These are phyloP conservation scores for Nephrotoma flavescens DNA, from an alignment of 2,888 invertebrate species.

Conservation along the genomic window DNA sequence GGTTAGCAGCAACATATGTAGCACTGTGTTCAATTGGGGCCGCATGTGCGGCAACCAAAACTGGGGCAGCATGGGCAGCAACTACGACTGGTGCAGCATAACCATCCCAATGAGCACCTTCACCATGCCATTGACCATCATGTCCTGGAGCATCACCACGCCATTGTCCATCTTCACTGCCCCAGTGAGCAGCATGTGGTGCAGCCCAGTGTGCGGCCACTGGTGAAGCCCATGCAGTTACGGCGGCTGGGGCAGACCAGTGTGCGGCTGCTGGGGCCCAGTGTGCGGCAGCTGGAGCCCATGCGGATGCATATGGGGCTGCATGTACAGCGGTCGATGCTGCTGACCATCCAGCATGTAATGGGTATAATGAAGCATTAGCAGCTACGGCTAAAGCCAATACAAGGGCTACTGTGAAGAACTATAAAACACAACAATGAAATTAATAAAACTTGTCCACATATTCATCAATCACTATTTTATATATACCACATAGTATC, in stretches of 20 bases:
- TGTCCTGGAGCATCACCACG: not conserved
- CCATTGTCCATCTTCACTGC: conserved; percentile 9
- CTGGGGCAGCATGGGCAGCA: conserved; percentile 24
- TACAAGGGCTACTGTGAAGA: conserved; percentile 27
- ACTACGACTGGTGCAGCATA: conserved; percentile 24
- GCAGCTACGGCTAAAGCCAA: conserved; percentile 27
- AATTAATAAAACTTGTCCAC: conserved; percentile 1
- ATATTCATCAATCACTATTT: not conserved
- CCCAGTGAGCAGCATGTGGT: conserved; percentile 13
- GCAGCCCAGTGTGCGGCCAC: conserved; percentile 13
- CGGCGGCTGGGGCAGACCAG: conserved; percentile 6
- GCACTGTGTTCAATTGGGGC: conserved; percentile 27
- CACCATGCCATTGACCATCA: not conserved
- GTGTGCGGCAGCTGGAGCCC: not conserved
- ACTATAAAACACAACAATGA: conserved; percentile 15
- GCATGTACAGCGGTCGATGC: not conserved
- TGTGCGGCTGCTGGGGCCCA: conserved; percentile 12
- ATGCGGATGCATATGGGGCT: not conserved
- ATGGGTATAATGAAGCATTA: conserved; percentile 25
- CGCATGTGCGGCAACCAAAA: conserved; percentile 31
- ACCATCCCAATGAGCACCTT: not conserved
- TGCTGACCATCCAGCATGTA: conserved; percentile 5
- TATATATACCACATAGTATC: not conserved
- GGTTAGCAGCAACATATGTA: conserved; percentile 30
- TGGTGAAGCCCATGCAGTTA: conserved; percentile 15